A percentile compares a stretch with the other conserved stretches of the same genome.
Conservation (phyloP, 2,888 invertebrate genomes). For the Athalia cordata region DNA sequence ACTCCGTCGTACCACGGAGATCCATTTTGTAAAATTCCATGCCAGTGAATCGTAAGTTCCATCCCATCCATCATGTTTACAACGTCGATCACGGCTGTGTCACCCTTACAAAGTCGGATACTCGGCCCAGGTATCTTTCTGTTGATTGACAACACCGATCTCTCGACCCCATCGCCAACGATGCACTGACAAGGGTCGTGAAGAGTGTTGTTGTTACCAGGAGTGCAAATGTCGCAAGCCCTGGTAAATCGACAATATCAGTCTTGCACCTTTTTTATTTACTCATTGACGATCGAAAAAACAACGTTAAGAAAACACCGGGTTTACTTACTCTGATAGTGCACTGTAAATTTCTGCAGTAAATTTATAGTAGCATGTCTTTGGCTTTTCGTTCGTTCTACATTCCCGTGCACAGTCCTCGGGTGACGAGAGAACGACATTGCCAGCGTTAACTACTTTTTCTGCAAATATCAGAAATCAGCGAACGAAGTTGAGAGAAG, state of each 20-base stretch:
- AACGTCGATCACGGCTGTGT: constrained; percentile 90
- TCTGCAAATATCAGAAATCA: not conserved
- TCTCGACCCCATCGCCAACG: constrained; percentile 89
- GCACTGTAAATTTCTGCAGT: constrained; percentile 56
- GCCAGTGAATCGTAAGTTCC: constrained; percentile 94
- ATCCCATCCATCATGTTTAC: constrained; percentile 90
- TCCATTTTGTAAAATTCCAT: constrained; percentile 89
- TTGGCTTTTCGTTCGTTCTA: not conserved
- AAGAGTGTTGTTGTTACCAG: constrained; percentile 86
- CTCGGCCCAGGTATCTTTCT: constrained; percentile 92
- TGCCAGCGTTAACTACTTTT: constrained; percentile 55
- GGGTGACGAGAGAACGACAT: constrained; percentile 56
- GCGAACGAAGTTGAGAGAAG: too few species aligned
- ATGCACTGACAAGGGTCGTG: constrained; percentile 86
- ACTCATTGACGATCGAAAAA: too few species aligned
- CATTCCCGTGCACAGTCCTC: constrained; percentile 28
- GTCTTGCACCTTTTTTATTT: too few species aligned
- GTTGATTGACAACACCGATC: constrained; percentile 89
- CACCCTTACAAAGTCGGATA: constrained; percentile 91
- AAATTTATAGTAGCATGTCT: constrained; percentile 53
- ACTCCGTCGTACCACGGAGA: constrained; percentile 93
- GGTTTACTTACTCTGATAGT: constrained; percentile 34
- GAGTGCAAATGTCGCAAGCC: constrained; percentile 89
- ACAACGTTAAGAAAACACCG: not conserved
- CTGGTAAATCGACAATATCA: constrained; percentile 70